phyloP scores from a whole-genome alignment of 2,888 invertebrate species.

The Griposia aprilina region DNA sequence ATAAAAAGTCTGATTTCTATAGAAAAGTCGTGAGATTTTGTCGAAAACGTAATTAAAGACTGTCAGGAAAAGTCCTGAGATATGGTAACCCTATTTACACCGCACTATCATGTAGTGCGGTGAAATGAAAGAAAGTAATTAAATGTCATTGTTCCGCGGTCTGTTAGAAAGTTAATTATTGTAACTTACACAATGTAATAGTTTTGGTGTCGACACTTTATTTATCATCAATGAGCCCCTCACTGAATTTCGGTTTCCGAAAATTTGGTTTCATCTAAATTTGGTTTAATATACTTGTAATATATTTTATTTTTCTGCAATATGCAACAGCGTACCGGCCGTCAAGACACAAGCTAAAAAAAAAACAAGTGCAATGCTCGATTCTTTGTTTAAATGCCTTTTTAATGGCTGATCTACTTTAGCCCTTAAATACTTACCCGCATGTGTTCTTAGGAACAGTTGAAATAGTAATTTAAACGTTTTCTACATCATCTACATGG shows the following conservation, averaged over 20 bases:
- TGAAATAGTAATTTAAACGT: constrained; percentile 47
- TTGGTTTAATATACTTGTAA: not conserved
- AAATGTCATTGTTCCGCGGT: too few species aligned
- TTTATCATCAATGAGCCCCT: not conserved
- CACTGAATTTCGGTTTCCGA: not conserved
- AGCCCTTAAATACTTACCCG: not conserved
- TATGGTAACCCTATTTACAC: too few species aligned
- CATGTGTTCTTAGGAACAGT: constrained; percentile 36
- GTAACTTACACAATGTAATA: not conserved
- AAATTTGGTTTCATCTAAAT: too few species aligned
- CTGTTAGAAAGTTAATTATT: not conserved
- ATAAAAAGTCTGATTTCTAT: too few species aligned
- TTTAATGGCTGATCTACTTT: constrained; percentile 9
- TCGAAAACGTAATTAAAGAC: too few species aligned
- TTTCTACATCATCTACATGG: constrained; percentile 34
- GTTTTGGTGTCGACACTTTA: not conserved
- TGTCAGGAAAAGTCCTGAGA: too few species aligned
- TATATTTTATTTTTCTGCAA: not conserved
- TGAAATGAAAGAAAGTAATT: too few species aligned
- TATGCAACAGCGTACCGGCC: not conserved
- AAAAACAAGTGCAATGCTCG: not conserved
- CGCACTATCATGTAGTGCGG: too few species aligned
- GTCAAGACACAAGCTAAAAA: not conserved
- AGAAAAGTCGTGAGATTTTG: too few species aligned
- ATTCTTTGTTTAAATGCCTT: constrained; percentile 13